Evolutionary conservation across 2,797 vertebrate genomes (phyloP).

Genomic region (Melanotaenia trifasciata): DNA sequence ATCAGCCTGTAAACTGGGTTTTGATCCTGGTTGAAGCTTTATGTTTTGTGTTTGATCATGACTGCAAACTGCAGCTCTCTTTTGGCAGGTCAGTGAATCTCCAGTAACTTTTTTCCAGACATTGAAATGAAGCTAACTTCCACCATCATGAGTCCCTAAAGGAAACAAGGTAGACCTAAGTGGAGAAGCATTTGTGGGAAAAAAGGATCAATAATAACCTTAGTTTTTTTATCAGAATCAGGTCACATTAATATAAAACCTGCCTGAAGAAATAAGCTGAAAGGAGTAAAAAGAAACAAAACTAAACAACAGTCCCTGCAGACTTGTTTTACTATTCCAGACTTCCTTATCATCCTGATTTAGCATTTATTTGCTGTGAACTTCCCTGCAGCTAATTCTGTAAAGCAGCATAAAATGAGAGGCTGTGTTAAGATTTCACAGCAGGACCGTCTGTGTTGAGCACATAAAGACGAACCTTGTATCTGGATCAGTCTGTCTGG

Average conservation of each 20-base stretch:
- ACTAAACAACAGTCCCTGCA: neutral
- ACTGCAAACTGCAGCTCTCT: too few relatives aligned
- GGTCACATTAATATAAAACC: neutral
- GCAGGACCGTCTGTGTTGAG: neutral
- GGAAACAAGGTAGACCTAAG: too few relatives aligned
- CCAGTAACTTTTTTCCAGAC: too few relatives aligned
- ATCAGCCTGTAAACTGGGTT: too few relatives aligned
- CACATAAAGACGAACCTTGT: neutral
- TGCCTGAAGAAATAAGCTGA: neutral
- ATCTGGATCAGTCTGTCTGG: neutral
- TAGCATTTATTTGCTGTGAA: too few relatives aligned
- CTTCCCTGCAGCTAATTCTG: neutral
- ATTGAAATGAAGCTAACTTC: too few relatives aligned
- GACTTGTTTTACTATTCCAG: neutral
- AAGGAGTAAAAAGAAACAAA: neutral
- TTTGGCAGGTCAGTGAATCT: too few relatives aligned
- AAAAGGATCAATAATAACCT: neutral
- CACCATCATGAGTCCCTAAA: too few relatives aligned
- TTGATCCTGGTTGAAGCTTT: too few relatives aligned
- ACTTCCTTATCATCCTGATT: neutral
- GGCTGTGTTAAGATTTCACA: neutral
- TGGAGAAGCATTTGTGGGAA: too few relatives aligned
- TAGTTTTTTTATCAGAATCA: neutral
- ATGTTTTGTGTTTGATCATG: too few relatives aligned
- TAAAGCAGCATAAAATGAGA: neutral